phyloP scores from a whole-genome alignment of 2,888 invertebrate genomes.

The Ophion ventricosus region DNA sequence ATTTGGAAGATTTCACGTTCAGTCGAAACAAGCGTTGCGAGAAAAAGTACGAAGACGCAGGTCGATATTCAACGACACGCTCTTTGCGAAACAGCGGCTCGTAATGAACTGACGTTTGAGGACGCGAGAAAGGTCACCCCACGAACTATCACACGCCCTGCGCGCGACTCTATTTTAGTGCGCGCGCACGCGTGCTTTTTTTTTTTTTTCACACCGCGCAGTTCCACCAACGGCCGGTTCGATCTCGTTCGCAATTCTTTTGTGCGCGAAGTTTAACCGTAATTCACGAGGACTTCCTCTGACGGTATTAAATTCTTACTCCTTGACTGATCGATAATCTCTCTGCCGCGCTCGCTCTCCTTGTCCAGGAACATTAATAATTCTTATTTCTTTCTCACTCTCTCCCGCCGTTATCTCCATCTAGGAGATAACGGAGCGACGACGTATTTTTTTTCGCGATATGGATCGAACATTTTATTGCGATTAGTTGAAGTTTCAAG shows the following conservation, averaged over 20 bases:
- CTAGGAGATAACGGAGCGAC: background rate
- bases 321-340: constrained; percentile 3
- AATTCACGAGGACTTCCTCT: constrained; percentile 15
- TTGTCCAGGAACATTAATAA: background rate
- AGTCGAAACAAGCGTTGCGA: background rate
- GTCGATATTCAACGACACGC: constrained; percentile 40
- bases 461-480: background rate
- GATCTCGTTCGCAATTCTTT: constrained; percentile 12
- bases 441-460: background rate
- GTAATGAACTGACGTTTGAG: constrained; percentile 67
- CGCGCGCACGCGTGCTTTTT: background rate
- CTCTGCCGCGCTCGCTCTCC: background rate
- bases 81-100: constrained; percentile 55
- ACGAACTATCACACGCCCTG: background rate
- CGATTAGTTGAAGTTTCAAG: background rate
- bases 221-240: constrained; percentile 44
- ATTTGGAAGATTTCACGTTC: constrained; percentile 13
- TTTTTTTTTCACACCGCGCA: background rate
- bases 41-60: background rate
- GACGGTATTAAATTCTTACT: constrained; percentile 1
- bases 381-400: background rate
- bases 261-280: constrained; percentile 11
- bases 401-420: background rate
- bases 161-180: constrained; percentile 3
- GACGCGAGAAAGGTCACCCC: constrained; percentile 64